Evolutionary conservation across 2,113 vertebrate species (phyloP), one percentile per base, ranked within the genome.

Genomic region (Alligator mississippiensis): DNA sequence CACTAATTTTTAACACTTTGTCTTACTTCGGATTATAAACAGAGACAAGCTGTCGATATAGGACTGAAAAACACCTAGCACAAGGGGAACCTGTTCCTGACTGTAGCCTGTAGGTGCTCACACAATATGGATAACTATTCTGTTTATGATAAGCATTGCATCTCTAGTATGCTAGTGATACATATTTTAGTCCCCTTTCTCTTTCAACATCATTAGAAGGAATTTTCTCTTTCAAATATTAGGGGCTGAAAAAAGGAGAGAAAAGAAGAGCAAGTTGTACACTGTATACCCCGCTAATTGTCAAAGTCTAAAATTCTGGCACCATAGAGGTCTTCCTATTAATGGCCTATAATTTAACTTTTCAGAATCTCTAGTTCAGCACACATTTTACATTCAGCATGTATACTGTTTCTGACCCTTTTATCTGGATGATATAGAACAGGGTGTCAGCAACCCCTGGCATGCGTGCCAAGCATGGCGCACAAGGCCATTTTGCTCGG

Each of bases 401-500:
- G 64, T 18, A 54, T 4, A 0, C 2, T 93, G 70, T 47, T 34
- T 59, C 18, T 21, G 74, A 80, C 84, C 77, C 17, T 80, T 89
- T 93, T 89, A 97, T 96, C 95, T 87, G n/a, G 68, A 59, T 94
- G 95, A 96, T 38, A 90, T 21, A 94, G 95, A 96, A 76, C 96
- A 96, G 94, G 72, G 90, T n/a, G 9, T 47, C 7, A 9, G 47
- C 47, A 47, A 47, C 47, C 47, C 47, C 47, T 47, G 47, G 47
- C 47, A 47, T 9, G 9, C 47, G 9, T 47, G 47, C 8, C 47
- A 9, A 47, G 47, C 47, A 47, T 9, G 47, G 47, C 7, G 9
- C 47, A 9, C 9, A 47, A 47, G 47, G 47, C 47, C 47, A 47
- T 47, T 47, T 47, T 47, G 47, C 47, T 47, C 47, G 9, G 47